A percentile compares a stretch with the other conserved stretches of the same genome.
Evolutionary conservation across 1,140 invertebrate genomes (phyloP).

Genomic region (Sesamia nonagrioides): DNA sequence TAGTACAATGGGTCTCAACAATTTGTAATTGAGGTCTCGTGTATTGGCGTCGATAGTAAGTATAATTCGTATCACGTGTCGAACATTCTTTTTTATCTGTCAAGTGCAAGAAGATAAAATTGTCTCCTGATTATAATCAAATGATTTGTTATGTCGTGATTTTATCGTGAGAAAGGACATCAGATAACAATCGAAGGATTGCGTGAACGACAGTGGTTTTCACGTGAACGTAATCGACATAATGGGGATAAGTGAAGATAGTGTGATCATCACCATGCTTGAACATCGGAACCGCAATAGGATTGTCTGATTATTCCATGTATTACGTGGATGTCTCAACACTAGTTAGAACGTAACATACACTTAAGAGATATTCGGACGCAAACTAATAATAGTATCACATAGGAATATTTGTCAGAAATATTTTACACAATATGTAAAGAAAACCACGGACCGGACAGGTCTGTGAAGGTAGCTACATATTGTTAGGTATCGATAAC

Average conservation of each 20-base stretch:
- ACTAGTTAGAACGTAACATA: too few relatives aligned
- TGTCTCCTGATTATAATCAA: slow-evolving; percentile 2
- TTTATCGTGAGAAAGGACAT: background rate
- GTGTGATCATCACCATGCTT: background rate
- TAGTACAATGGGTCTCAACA: background rate
- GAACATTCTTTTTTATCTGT: background rate
- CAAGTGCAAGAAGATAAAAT: background rate
- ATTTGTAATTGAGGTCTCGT: background rate
- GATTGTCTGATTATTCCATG: too few relatives aligned
- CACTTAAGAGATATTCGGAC: too few relatives aligned
- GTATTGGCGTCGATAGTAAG: background rate
- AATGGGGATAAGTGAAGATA: background rate
- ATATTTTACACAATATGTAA: too few relatives aligned
- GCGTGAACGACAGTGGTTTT: background rate
- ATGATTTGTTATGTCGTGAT: background rate
- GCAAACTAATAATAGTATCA: too few relatives aligned
- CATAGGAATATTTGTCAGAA: too few relatives aligned
- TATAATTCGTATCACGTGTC: background rate
- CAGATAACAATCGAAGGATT: background rate
- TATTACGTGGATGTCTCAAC: too few relatives aligned
- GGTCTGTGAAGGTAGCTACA: too few relatives aligned
- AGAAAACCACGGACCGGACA: too few relatives aligned
- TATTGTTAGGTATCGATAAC: too few relatives aligned
- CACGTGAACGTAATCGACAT: background rate
- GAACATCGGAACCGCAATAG: too few relatives aligned